Percentiles rank a stretch among this genome's conserved stretches.
Evolutionary conservation across 2,888 invertebrate genomes (phyloP).

Genomic region (Panzeria rudis): DNA sequence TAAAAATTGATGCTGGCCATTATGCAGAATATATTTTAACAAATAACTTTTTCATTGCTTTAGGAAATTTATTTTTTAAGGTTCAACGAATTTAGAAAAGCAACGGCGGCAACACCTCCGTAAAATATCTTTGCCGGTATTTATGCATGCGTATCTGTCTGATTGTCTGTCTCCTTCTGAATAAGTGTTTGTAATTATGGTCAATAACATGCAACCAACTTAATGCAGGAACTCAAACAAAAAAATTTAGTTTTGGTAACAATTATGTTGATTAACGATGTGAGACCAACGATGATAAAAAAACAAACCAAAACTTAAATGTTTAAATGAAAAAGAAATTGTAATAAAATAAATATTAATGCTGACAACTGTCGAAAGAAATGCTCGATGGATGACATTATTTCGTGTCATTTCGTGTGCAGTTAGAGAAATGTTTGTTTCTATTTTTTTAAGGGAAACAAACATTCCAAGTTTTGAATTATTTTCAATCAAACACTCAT

Average conservation of each 20-base stretch:
- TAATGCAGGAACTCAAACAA: not conserved
- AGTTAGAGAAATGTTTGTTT: not conserved
- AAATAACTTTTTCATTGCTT: too few species aligned
- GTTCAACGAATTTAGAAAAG: not conserved
- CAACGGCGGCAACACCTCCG: not conserved
- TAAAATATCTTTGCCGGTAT: not conserved
- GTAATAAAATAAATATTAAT: constrained; percentile 3
- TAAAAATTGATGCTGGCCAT: too few species aligned
- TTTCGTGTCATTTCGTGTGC: not conserved
- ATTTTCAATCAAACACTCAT: not conserved
- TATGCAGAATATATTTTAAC: too few species aligned
- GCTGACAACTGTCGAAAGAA: constrained; percentile 9
- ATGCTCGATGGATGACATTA: not conserved
- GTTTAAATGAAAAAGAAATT: constrained; percentile 2
- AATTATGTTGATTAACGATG: constrained; percentile 62
- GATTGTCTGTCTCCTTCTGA: constrained; percentile 1
- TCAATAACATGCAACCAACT: constrained; percentile 4
- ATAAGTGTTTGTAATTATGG: constrained; percentile 22
- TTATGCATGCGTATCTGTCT: constrained; percentile 20
- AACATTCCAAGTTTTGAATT: constrained; percentile 11
- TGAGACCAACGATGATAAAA: constrained; percentile 39
- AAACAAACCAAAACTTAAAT: constrained; percentile 27
- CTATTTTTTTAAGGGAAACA: too few species aligned
- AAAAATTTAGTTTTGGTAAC: constrained; percentile 10
- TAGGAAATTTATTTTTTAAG: not conserved